Conservation (phyloP, 2,888 invertebrate species). For the Mythimna loreyi region DNA sequence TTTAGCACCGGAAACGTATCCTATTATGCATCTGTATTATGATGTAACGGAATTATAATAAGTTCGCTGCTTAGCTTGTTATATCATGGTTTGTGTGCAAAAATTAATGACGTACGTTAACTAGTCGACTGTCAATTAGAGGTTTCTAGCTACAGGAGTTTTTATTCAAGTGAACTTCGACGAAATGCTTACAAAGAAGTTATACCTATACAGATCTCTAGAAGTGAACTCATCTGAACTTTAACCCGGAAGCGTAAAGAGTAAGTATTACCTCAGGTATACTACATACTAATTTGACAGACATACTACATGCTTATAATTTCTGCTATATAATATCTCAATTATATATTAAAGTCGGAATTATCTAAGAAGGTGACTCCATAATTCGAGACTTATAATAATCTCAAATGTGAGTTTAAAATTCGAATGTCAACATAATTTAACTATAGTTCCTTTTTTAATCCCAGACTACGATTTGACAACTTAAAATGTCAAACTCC, state of each 20-base stretch:
- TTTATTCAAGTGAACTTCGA: constrained; percentile 3
- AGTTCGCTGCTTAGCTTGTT: constrained; percentile 3
- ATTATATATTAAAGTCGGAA: not conserved
- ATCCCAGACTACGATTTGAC: too few species aligned
- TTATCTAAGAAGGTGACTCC: not conserved
- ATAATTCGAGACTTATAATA: not conserved
- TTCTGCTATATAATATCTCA: not conserved
- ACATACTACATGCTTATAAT: not conserved
- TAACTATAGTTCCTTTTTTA: too few species aligned
- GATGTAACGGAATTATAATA: constrained; percentile 11
- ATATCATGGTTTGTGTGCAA: constrained; percentile 26
- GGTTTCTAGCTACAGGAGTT: not conserved
- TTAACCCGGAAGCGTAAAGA: constrained; percentile 11
- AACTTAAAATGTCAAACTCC: too few species aligned
- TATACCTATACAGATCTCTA: not conserved
- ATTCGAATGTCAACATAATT: too few species aligned
- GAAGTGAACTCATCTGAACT: constrained; percentile 19
- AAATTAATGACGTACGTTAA: not conserved
- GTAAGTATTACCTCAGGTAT: not conserved
- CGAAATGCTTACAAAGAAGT: constrained; percentile 24
- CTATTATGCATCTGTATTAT: constrained; percentile 3
- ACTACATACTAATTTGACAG: constrained; percentile 4
- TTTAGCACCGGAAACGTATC: not conserved
- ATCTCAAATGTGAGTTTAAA: too few species aligned
- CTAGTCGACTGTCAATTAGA: constrained; percentile 20